Base-by-base conservation (phyloP, 2,797 vertebrate species). In the Pangasius macronema region DNA sequence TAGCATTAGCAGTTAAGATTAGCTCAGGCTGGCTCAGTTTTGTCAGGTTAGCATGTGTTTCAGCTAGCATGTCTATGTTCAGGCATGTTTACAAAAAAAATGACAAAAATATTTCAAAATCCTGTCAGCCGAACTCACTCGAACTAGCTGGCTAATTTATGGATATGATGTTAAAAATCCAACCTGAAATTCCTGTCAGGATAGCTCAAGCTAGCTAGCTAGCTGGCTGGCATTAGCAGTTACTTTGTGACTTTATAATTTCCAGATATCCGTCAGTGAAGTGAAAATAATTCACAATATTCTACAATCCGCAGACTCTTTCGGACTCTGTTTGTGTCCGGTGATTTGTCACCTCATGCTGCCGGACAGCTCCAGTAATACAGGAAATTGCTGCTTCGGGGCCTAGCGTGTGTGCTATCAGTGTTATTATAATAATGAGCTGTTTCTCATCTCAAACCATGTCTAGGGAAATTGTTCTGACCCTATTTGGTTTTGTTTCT, bases 371-470 rank as follows among this genome's bases (percentile, higher is more conserved):
- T 33, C 46, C 39, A 55, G 18, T 70, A 80, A 57, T 6, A 27
- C 65, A 30, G 49, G 79, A 73, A 82, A 82, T 73, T 49, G 22
- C 53, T 6, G 2, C 79, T 33, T 46, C 53, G 36, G 85, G 63
- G 46, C 73, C 51, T 57, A 39, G 77, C 46, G 24, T 0, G 22
- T 7, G 30, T 59, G 68, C 59, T 53, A 20, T 75, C 55, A 16
- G 68, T n/a, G 53, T 63, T 72, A 83, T 24, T 65, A 67, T 63
- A 27, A 76, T 83, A 67, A 83, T 57, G 42, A 83, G 81, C 61
- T 75, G 70, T 67, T 42, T 83, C 39, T 67, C 33, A 65, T 87
- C 80, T 51, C 68, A 57, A 30, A 13, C 39, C 36, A 73, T 1
- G 46, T 67, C 59, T 46, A 9, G 9, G 5, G 70, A 83, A 77